Percentiles rank a stretch among this genome's conserved stretches.
These are phyloP conservation scores for Chaetodon trifascialis DNA, from an alignment of 2,113 vertebrate species.

Conservation along the genomic window DNA sequence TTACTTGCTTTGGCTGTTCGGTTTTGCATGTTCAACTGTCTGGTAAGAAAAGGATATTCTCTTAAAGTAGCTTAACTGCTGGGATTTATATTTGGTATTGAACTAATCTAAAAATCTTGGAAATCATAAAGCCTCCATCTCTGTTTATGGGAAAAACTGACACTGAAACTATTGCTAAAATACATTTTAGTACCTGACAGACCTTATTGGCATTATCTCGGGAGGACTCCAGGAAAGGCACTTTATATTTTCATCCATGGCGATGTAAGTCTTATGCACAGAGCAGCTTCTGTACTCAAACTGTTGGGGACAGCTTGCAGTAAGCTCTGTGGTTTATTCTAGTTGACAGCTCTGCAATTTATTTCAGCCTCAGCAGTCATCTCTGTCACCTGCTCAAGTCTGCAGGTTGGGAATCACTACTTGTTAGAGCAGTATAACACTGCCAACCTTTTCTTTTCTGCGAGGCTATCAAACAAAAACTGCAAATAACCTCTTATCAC, in stretches of 20 bases:
- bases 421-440: slow-evolving; percentile 51
- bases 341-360: slow-evolving; percentile 69
- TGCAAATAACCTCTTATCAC: slow-evolving; percentile 50
- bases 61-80: background rate
- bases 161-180: slow-evolving; percentile 15
- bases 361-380: slow-evolving; percentile 64
- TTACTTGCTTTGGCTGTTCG: slow-evolving; percentile 9
- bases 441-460: slow-evolving; percentile 31
- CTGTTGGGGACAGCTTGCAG: slow-evolving; percentile 42
- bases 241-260: slow-evolving; percentile 35
- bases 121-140: slow-evolving; percentile 1
- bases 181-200: slow-evolving; percentile 23
- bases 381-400: slow-evolving; percentile 59
- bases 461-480: slow-evolving; percentile 42
- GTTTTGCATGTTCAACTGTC: background rate
- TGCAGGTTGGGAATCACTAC: slow-evolving; percentile 60
- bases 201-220: background rate
- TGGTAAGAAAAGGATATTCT: background rate
- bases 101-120: background rate
- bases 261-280: slow-evolving; percentile 47
- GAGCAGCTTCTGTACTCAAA: slow-evolving; percentile 40
- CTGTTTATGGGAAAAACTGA: slow-evolving; percentile 34
- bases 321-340: slow-evolving; percentile 64
- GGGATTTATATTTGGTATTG: background rate
- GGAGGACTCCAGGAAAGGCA: slow-evolving; percentile 5